Evolutionary conservation across 2,797 vertebrate species (phyloP), one percentile per base, ranked within the genome.

Genomic region (Oophaga sylvatica): DNA sequence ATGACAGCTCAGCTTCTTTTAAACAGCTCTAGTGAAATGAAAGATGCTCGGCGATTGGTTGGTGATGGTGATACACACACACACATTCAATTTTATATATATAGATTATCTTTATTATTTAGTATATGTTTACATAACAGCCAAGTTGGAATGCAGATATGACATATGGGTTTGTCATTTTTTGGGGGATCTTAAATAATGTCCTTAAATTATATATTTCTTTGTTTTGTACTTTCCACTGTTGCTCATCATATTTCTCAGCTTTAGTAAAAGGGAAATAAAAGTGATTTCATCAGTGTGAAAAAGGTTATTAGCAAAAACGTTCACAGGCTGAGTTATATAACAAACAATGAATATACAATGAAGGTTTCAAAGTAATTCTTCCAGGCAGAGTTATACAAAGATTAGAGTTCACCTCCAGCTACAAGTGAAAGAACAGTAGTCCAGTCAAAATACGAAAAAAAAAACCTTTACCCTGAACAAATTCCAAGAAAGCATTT

Each of bases 301-400:
- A 83, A 83, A 22, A 35, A 60, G 68, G 6, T 31, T 83, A 26
- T 83, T 73, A 59, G 11, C 81, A 71, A 20, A 20, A 10, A 6
- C 2, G 10, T 83, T 73, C 31, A 75, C 81, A 83, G 81, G 67
- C 56, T 83, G 26, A 71, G 29, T 83, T 75, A 83, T 26, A 83
- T 35, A 83, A 83, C 45, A 71, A 35, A 35, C 26, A 60, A 31
- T 83, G 81, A 83, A 83, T 60, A 83, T 73, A 83, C 48, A 83
- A 71, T 29, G 45, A 3, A 71, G 12, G 11, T 19, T 83, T 59
- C 20, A 35, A 71, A 45, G 71, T 73, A 20, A 45, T 45, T 22
- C 35, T 22, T 73, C 41, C 4, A 48, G 11, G 48, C 35, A 75
- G n/a, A 75, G 71, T 75, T 75, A 5, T 35, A 31, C 15, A 35